phyloP scores from a whole-genome alignment of 1,140 invertebrate species.

The Xylocopa sonorina region DNA sequence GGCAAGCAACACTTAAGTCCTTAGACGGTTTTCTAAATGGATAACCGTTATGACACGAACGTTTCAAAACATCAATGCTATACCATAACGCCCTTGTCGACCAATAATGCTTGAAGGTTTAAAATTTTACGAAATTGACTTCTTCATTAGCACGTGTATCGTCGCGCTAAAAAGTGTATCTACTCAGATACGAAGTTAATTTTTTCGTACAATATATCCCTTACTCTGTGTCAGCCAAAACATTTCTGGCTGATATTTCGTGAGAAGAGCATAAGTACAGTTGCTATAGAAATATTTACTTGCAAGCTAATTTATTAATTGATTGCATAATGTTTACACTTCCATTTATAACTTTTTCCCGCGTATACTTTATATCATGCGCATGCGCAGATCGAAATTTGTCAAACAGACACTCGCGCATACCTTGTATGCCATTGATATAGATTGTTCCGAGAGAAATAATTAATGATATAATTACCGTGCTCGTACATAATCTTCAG shows the following conservation, averaged over 20 bases:
- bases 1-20: not conserved
- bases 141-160: conserved; percentile 2
- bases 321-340: not conserved
- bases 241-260: too few relatives aligned
- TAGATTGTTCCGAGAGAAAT: conserved; percentile 34
- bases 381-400: conserved; percentile 1
- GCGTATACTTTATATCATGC: not conserved
- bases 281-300: too few relatives aligned
- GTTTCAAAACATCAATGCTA: not conserved
- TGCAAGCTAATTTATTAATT: too few relatives aligned
- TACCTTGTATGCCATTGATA: conserved; percentile 10
- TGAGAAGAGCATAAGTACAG: too few relatives aligned
- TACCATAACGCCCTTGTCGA: too few relatives aligned
- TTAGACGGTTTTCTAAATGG: not conserved
- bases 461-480: conserved; percentile 29
- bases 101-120: not conserved
- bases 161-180: not conserved
- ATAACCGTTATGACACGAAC: not conserved
- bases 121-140: not conserved
- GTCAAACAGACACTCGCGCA: conserved; percentile 21
- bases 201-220: too few relatives aligned
- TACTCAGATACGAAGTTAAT: not conserved
- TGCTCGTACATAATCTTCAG: not conserved
- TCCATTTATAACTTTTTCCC: not conserved
- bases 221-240: too few relatives aligned